These are phyloP conservation scores for Cephus nigrinus DNA, from an alignment of 2,888 invertebrate species.

Conservation along the genomic window DNA sequence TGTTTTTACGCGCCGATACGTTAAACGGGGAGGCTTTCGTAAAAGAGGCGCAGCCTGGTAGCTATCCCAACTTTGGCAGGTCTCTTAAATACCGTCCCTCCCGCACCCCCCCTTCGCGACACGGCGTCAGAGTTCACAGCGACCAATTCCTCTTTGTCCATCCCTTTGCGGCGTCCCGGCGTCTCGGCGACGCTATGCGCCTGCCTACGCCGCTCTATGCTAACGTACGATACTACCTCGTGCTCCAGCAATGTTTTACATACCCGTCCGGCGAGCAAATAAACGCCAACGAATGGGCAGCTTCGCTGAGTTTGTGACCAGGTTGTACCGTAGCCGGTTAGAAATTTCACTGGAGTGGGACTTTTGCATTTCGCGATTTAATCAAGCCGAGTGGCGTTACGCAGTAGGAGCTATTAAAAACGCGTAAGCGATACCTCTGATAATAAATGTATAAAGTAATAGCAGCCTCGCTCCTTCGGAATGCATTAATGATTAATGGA, in stretches of 20 bases:
- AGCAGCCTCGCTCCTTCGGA: too few relatives aligned
- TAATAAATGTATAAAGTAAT: too few relatives aligned
- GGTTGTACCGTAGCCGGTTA: too few relatives aligned
- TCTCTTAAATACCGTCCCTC: conserved; percentile 8
- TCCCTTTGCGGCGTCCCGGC: background rate
- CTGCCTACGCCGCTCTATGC: background rate
- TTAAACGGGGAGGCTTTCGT: conserved; percentile 29
- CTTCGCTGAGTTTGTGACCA: background rate
- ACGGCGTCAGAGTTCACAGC: too few relatives aligned
- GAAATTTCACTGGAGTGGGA: too few relatives aligned
- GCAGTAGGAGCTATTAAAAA: too few relatives aligned
- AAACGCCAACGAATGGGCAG: conserved; percentile 8
- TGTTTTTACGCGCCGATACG: conserved; percentile 44
- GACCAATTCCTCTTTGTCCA: background rate
- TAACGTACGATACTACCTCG: background rate
- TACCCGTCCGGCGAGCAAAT: conserved; percentile 17
- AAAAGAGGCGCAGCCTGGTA: conserved; percentile 32
- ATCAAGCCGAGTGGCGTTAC: background rate
- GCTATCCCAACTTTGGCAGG: conserved; percentile 24
- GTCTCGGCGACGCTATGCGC: background rate
- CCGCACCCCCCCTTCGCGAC: background rate
- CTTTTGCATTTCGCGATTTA: too few relatives aligned
- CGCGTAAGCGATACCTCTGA: too few relatives aligned
- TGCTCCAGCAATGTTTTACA: conserved; percentile 22
- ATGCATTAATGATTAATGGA: too few relatives aligned